Percentiles rank a stretch among this genome's conserved stretches.
phyloP scores from a whole-genome alignment of 2,888 invertebrate genomes.

The Odontothrips loti region DNA sequence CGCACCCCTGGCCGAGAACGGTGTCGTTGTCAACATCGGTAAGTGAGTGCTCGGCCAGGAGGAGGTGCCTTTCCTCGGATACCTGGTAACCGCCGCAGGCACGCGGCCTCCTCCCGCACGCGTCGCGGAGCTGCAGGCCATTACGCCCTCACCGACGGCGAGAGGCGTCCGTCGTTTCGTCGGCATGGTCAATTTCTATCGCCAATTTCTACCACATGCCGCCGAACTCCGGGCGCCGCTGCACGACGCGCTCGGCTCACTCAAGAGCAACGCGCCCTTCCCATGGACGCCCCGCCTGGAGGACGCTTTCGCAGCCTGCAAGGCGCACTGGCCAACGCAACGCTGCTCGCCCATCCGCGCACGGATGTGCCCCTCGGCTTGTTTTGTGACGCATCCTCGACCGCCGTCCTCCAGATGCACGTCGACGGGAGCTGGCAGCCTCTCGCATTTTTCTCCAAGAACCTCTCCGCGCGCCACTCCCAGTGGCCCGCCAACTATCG shows the following conservation, averaged over 20 bases:
- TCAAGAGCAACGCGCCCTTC: conserved; percentile 40
- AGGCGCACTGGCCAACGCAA: conserved; percentile 41
- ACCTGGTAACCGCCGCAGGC: conserved; percentile 34
- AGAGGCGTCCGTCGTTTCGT: conserved; percentile 31
- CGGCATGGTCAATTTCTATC: conserved; percentile 32
- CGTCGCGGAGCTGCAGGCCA: conserved; percentile 31
- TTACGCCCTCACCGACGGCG: neutral
- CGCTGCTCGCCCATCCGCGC: too few species aligned
- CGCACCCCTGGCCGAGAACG: conserved; percentile 35
- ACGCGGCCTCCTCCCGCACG: conserved; percentile 31
- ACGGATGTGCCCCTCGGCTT: conserved; percentile 41
- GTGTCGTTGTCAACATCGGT: conserved; percentile 39
- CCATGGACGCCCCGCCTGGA: conserved; percentile 36
- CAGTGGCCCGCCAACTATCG: conserved; percentile 22
- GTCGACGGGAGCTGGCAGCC: conserved; percentile 42
- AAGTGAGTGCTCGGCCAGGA: conserved; percentile 40
- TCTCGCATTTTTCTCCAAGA: conserved; percentile 44
- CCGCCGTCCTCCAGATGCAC: conserved; percentile 44
- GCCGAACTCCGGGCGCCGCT: conserved; percentile 41
- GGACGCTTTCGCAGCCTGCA: conserved; percentile 41
- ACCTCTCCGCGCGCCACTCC: conserved; percentile 36
- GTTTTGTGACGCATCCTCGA: conserved; percentile 45
- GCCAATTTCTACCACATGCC: conserved; percentile 12
- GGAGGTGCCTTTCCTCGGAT: conserved; percentile 35
- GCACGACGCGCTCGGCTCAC: conserved; percentile 40